Evolutionary conservation across 2,113 vertebrate species (phyloP), one percentile per base, ranked within the genome.

Genomic region (Lagopus leucura): DNA sequence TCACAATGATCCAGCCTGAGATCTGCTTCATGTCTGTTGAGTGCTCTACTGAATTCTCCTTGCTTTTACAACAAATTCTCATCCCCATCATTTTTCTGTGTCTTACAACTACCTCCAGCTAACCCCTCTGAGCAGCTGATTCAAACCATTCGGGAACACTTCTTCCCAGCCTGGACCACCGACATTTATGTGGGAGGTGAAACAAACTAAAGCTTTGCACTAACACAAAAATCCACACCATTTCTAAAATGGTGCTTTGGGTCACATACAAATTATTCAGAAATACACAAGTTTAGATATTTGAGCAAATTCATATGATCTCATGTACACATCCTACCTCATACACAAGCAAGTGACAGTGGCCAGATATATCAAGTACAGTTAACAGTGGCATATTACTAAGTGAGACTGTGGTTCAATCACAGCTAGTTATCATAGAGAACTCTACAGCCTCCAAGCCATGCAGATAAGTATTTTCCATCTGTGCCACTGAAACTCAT

Each of bases 191-290:
- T 91, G 47, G 84, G 84, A 89, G 61, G 71, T 83, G 83, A 93
- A 94, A 90, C 16, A 43, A 90, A 64, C 70, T 77, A 86, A 82
- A 96, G 65, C 28, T 77, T 91, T 81, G 65, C 34, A 67, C 79
- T 82, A 91, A 77, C 55, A 89, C 42, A 50, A 72, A 92, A 89
- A 83, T 81, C 78, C 61, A 82, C 42, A 65, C 47, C 25, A 47
- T 88, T 92, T 92, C 76, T 89, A 81, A 91, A 94, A 86, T 7
- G 11, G 25, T 87, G 55, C 45, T 91, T 88, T 86, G 69, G 32
- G 34, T 86, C 91, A 74, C 50, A 67, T 64, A 72, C 50, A 89
- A 86, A 81, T 77, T 86, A 83, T 89, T 88, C 76, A 83, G 69
- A 94, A 94, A 77, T 77, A 94, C 40, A 70, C n/a, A 93, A 84